Percentiles rank a stretch among this genome's conserved stretches.
Conservation (phyloP, 64 coral and sea anemone genomes). For the Montipora efflorescens region DNA sequence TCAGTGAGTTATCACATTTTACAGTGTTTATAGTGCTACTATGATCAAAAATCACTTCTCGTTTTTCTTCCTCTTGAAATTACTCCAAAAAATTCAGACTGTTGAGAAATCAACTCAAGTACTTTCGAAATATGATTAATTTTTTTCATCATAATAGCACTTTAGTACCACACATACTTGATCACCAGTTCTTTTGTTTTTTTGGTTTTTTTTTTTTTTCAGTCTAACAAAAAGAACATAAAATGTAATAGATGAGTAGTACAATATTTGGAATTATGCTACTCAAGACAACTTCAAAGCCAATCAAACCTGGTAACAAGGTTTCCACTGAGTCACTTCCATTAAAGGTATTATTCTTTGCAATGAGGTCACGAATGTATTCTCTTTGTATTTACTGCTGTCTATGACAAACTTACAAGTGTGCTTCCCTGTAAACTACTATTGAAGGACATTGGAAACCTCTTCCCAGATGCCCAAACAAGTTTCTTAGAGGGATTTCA, state of each 20-base stretch:
- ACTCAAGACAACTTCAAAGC: background rate
- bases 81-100: too few species aligned
- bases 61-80: too few species aligned
- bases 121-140: too few species aligned
- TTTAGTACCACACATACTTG: background rate
- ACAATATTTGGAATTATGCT: background rate
- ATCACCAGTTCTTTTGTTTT: background rate
- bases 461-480: constrained; percentile 7
- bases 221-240: background rate
- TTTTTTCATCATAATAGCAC: too few species aligned
- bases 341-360: background rate
- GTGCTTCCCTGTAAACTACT: background rate
- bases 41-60: too few species aligned
- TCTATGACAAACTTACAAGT: background rate
- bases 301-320: background rate
- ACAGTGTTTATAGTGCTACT: background rate
- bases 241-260: background rate
- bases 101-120: too few species aligned
- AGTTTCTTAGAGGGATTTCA: constrained; percentile 32
- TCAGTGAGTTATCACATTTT: background rate
- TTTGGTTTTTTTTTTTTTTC: background rate
- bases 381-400: background rate
- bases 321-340: background rate
- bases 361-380: background rate
- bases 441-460: constrained; percentile 3